Conservation (phyloP, 1,140 invertebrate genomes). For the Cotesia glomerata region DNA sequence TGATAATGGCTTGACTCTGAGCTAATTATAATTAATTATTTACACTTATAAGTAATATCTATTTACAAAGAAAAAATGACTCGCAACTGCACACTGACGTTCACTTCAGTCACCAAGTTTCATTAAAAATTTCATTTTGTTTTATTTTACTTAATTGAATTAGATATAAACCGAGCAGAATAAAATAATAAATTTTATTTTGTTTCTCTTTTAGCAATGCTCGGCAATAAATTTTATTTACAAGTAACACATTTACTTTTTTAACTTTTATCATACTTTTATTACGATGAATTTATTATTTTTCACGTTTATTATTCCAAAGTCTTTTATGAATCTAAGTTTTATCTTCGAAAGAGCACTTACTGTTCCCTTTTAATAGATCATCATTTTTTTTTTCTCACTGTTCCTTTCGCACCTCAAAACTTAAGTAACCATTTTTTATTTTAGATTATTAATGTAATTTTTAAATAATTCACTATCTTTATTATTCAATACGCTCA, state of each 20-base stretch:
- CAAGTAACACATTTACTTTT: conserved; percentile 48
- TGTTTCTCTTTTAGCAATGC: conserved; percentile 27
- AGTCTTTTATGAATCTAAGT: conserved; percentile 27
- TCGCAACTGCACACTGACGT: conserved; percentile 51
- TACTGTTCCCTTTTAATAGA: conserved; percentile 34
- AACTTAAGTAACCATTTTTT: conserved; percentile 47
- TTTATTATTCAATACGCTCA: conserved; percentile 1
- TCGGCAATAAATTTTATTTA: conserved; percentile 54
- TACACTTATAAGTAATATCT: conserved; percentile 57
- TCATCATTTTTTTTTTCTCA: conserved; percentile 39
- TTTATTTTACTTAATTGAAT: background rate
- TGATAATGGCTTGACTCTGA: conserved; percentile 60
- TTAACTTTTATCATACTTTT: too few relatives aligned
- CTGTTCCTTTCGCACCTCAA: conserved; percentile 26
- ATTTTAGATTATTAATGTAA: background rate
- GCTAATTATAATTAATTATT: conserved; percentile 50
- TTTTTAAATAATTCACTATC: conserved; percentile 14
- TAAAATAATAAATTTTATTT: conserved; percentile 41
- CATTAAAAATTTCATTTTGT: conserved; percentile 7
- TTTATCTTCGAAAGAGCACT: conserved; percentile 39
- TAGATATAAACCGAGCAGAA: conserved; percentile 36
- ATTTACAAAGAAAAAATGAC: conserved; percentile 64
- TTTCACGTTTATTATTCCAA: conserved; percentile 31
- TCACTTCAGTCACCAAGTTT: conserved; percentile 54
- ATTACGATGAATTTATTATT: conserved; percentile 22